These are phyloP conservation scores for Ceratotherium simum DNA, from an alignment of 2,113 vertebrate genomes.

Conservation along the genomic window DNA sequence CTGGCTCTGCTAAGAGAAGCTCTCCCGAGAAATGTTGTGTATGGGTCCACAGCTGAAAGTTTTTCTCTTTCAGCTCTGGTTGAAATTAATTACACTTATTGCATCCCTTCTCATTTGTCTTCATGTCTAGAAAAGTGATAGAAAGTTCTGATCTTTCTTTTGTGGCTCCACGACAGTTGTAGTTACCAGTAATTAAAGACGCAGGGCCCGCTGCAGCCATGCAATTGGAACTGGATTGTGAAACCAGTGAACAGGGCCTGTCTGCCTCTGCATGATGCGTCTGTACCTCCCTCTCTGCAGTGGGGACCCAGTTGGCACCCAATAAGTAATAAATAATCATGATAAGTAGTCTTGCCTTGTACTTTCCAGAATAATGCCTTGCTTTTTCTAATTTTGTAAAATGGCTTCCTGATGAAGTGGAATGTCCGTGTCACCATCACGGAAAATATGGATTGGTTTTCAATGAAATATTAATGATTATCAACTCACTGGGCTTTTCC, in stretches of 20 bases:
- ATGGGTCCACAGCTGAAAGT: neutral
- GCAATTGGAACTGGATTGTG: neutral
- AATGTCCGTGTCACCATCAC: slow-evolving; percentile 60
- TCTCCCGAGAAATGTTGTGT: neutral
- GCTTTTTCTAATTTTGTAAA: slow-evolving; percentile 72
- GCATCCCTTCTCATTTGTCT: slow-evolving; percentile 75
- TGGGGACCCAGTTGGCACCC: slow-evolving; percentile 54
- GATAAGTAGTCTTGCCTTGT: slow-evolving; percentile 57
- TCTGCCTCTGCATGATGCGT: neutral
- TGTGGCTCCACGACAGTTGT: neutral
- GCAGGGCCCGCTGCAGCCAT: neutral
- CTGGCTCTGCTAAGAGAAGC: neutral
- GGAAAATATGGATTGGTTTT: slow-evolving; percentile 74
- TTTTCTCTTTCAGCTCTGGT: slow-evolving; percentile 56
- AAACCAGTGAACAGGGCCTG: neutral
- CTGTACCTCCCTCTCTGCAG: neutral
- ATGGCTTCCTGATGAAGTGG: slow-evolving; percentile 73
- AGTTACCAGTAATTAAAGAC: slow-evolving; percentile 64
- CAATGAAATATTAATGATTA: slow-evolving; percentile 76
- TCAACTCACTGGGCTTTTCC: slow-evolving; percentile 64
- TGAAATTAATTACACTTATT: slow-evolving; percentile 75
- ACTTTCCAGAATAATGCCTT: slow-evolving; percentile 73
- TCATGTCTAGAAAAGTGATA: slow-evolving; percentile 66
- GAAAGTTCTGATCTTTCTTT: slow-evolving; percentile 69
- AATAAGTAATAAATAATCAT: slow-evolving; percentile 77